Conservation (phyloP, 1,140 invertebrate species). For the Cotesia vestalis region DNA sequence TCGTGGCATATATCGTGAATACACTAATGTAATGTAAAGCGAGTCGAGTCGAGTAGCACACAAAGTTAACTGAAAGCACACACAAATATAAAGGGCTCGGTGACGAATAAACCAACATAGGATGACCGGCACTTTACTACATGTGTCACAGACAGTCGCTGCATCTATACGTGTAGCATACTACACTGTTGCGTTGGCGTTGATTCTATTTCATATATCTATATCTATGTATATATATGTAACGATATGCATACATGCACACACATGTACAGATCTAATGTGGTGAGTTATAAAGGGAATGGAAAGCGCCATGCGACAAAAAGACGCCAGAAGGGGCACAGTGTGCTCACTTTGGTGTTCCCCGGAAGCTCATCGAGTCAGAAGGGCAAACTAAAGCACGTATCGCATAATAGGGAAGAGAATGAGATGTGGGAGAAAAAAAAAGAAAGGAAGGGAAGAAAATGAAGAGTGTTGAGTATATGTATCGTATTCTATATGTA, state of each 20-base stretch:
- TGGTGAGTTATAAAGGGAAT: too few relatives aligned
- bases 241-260: neutral
- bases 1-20: neutral
- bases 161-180: too few relatives aligned
- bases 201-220: neutral
- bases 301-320: too few relatives aligned
- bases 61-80: slow-evolving; percentile 1
- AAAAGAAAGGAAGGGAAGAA: neutral
- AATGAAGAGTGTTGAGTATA: slow-evolving; percentile 16
- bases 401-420: too few relatives aligned
- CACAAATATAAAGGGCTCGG: slow-evolving; percentile 16
- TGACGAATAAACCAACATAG: slow-evolving; percentile 17
- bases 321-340: too few relatives aligned
- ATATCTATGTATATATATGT: neutral
- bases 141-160: slow-evolving; percentile 5
- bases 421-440: neutral
- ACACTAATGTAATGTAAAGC: slow-evolving; percentile 5
- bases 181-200: too few relatives aligned
- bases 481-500: slow-evolving; percentile 31
- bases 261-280: neutral
- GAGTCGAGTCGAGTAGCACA: too few relatives aligned
- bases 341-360: slow-evolving; percentile 1
- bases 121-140: slow-evolving; percentile 13
- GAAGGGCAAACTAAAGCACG: slow-evolving; percentile 18
- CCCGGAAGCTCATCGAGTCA: slow-evolving; percentile 17